Base-by-base conservation (phyloP, 2,113 vertebrate species). In the Nothobranchius furzeri region DNA sequence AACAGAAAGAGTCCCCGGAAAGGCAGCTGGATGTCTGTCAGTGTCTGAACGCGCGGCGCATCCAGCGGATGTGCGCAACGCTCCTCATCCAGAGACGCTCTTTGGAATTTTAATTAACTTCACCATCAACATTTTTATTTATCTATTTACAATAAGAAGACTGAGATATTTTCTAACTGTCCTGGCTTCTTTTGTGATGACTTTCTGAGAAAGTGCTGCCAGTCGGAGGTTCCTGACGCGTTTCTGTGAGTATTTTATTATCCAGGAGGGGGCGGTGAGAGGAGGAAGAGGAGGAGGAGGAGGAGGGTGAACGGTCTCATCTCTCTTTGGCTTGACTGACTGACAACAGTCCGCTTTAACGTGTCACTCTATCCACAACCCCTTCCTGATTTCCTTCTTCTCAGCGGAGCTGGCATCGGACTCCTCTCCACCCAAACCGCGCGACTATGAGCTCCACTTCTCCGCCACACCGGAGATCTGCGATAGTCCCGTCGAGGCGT, bases 1-100 rank as follows among this genome's bases (percentile, higher is more conserved):
- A 40, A 30, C 30, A 30, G 30, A 9, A 40, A 40, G 37, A 40
- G 37, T 40, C 37, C 94, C 95, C 94, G 95, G 95, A 95, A 94
- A 95, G 94, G 95, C 96, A 93, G 95, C 95, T 96, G 96, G 95
- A 98, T 98, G 96, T 99, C 96, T 95, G 94, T 98, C 96, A 98
- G 96, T 96, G 97, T 96, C 96, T 96, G 95, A 94, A 94, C 94
- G 95, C 94, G 52, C 92, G 94, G 93, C 93, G 95, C 95, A 94
- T 95, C 89, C 6, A 94, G 94, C 30, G 93, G 92, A 93, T 91
- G 94, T 94, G 95, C 93, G 89, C 82, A 73, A 40, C 84, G 93
- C 94, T 94, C 84, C 24, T 94, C 94, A 93, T 84, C 66, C 70
- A 91, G 90, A 87, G 89, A 92, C 89, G 93, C 93, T 92, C 89